Evolutionary conservation across 1,140 invertebrate species (phyloP).

Genomic region (Carposina sasakii): DNA sequence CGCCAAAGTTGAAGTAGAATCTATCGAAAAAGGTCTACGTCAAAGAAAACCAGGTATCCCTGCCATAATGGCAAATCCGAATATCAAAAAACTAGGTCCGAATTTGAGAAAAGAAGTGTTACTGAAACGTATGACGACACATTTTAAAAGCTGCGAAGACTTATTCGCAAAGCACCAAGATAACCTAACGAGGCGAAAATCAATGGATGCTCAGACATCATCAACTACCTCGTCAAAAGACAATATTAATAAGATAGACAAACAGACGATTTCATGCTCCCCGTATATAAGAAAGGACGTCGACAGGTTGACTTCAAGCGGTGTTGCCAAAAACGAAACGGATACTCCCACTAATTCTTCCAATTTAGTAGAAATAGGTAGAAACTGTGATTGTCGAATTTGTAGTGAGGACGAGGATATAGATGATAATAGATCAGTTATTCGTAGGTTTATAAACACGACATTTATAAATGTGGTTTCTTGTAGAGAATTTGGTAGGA

Average conservation of each 20-base stretch:
- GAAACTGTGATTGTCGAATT: slow-evolving; percentile 56
- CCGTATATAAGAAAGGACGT: slow-evolving; percentile 24
- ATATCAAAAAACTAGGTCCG: slow-evolving; percentile 21
- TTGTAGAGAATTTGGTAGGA: slow-evolving; percentile 40
- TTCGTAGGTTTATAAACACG: slow-evolving; percentile 39
- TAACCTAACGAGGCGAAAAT: too few relatives aligned
- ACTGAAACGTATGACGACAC: slow-evolving; percentile 31
- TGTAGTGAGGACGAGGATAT: slow-evolving; percentile 43
- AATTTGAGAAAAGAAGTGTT: slow-evolving; percentile 43
- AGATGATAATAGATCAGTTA: slow-evolving; percentile 29
- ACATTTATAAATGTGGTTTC: slow-evolving; percentile 48
- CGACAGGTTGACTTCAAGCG: slow-evolving; percentile 14
- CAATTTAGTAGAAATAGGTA: slow-evolving; percentile 46
- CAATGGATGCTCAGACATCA: too few relatives aligned
- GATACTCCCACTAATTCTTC: slow-evolving; percentile 32
- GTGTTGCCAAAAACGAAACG: slow-evolving; percentile 30
- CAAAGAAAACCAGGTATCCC: slow-evolving; percentile 39
- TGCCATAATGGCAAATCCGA: slow-evolving; percentile 29
- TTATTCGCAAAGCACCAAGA: slow-evolving; percentile 13
- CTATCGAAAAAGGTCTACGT: slow-evolving; percentile 23
- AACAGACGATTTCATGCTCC: too few relatives aligned
- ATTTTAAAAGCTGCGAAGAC: slow-evolving; percentile 42
- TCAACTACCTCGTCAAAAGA: too few relatives aligned
- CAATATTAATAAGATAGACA: too few relatives aligned
- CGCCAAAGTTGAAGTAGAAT: too few relatives aligned